Evolutionary conservation across 2,113 vertebrate genomes (phyloP).

Genomic region (Sebastes schlegelii): DNA sequence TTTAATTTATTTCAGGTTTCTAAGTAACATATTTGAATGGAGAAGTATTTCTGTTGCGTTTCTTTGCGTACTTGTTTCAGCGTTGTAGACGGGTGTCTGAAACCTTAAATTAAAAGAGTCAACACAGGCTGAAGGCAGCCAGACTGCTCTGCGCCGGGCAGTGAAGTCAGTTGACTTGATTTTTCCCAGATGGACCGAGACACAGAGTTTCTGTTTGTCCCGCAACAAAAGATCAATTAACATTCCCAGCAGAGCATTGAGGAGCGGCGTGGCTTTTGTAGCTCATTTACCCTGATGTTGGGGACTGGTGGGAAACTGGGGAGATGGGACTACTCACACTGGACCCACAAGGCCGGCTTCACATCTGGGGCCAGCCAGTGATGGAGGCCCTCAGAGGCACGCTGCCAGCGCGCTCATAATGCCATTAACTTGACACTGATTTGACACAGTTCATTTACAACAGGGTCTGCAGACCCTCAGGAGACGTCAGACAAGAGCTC

Average conservation of each 20-base stretch:
- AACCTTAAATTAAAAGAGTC: slow-evolving; percentile 43
- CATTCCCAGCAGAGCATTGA: slow-evolving; percentile 69
- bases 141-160: slow-evolving; percentile 31
- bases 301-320: slow-evolving; percentile 74
- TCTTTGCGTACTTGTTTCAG: slow-evolving; percentile 13
- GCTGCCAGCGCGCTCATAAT: slow-evolving; percentile 49
- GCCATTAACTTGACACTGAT: slow-evolving; percentile 63
- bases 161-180: slow-evolving; percentile 59
- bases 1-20: not conserved
- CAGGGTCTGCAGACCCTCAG: slow-evolving; percentile 25
- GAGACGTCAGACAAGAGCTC: slow-evolving; percentile 9
- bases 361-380: slow-evolving; percentile 74
- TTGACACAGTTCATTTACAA: slow-evolving; percentile 48
- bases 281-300: slow-evolving; percentile 73
- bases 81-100: slow-evolving; percentile 2
- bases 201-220: slow-evolving; percentile 75
- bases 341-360: slow-evolving; percentile 52
- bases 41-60: not conserved
- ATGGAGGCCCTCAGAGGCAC: slow-evolving; percentile 55
- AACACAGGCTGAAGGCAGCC: slow-evolving; percentile 28
- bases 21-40: not conserved
- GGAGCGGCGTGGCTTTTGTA: slow-evolving; percentile 65
- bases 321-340: slow-evolving; percentile 66
- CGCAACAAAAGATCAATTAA: slow-evolving; percentile 78
- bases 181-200: slow-evolving; percentile 73